These are phyloP conservation scores for Cygnus buccinator DNA, from an alignment of 2,113 vertebrate species.

Conservation along the genomic window DNA sequence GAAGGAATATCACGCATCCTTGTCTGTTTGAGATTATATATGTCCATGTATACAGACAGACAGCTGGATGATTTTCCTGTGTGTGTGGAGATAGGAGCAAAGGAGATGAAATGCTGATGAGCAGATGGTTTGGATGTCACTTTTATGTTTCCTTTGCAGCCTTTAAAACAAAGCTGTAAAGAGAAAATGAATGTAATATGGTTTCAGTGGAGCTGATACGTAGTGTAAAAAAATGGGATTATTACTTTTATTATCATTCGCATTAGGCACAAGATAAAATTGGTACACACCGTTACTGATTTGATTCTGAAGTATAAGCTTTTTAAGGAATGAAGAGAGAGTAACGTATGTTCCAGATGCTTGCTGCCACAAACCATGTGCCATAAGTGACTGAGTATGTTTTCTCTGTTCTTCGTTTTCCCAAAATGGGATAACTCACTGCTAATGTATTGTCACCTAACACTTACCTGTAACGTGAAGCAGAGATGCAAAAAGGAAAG, in stretches of 20 bases:
- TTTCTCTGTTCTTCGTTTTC: background rate
- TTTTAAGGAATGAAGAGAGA: background rate
- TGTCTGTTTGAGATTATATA: background rate
- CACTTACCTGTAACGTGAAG: background rate
- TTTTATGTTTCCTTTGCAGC: background rate
- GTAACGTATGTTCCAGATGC: background rate
- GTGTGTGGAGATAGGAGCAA: background rate
- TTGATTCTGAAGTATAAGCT: background rate
- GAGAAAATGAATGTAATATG: background rate
- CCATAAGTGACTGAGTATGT: background rate
- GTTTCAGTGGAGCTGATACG: background rate
- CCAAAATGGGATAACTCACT: background rate
- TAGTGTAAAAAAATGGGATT: background rate
- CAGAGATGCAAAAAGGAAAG: background rate
- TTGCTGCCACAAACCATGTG: background rate
- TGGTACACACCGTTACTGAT: background rate
- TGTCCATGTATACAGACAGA: background rate
- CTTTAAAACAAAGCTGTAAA: background rate
- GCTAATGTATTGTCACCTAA: background rate
- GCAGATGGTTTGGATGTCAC: background rate
- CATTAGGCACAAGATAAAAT: background rate
- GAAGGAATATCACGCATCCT: conserved; percentile 5
- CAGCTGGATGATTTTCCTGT: background rate
- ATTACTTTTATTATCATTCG: background rate
- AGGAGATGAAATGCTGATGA: background rate